Evolutionary conservation across 92 coral and sea anemone genomes (phyloP), one percentile per base, ranked within the genome.

Genomic region (Porites cylindrica): DNA sequence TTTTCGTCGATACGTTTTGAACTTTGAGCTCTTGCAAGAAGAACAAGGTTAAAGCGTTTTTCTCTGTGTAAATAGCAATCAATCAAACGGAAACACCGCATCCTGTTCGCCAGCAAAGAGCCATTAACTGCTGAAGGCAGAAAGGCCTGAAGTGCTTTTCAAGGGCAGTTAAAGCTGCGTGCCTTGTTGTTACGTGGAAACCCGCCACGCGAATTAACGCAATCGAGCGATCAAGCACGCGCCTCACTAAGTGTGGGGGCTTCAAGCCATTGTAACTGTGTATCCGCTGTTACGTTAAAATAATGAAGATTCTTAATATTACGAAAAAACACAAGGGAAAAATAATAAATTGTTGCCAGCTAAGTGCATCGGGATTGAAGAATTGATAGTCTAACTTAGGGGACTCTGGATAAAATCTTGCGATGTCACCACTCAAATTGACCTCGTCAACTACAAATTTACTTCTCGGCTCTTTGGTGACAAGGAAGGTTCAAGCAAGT

Each of bases 181-280:
- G 66, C 69, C 69, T 69, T 47, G 24, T 32, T 19, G 26, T 65
- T 65, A 69, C 76, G 69, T 58, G 29, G 20, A 70, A 47, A 58
- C 58, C 63, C 75, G 86, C 43, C 86, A 82, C 86, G 86, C 86
- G 69, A 82, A 70, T 70, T 61, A 69, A 82, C 54, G 64, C 50
- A 63, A 75, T 75, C 63, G 54, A 82, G 86, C 78, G 78, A 56
- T 70, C 60, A 51, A 18, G 86, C 78, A 70, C 43, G 85, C 85
- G 32, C 77, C 21, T n/a, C 64, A 74, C 38, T 82, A 82, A 69
- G 56, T 70, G 71, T 72, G 69, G 38, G 75, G 71, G 86, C 78
- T 32, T 70, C 71, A 70, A 82, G 43, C 86, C 56, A 77, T 70
- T 82, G 51, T 56, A 70, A 23, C 86, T 82, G 69, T 82, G 54